A percentile compares a stretch with the other conserved stretches of the same genome.
Evolutionary conservation across 2,888 invertebrate species (phyloP).

Genomic region (Beris morrisii): DNA sequence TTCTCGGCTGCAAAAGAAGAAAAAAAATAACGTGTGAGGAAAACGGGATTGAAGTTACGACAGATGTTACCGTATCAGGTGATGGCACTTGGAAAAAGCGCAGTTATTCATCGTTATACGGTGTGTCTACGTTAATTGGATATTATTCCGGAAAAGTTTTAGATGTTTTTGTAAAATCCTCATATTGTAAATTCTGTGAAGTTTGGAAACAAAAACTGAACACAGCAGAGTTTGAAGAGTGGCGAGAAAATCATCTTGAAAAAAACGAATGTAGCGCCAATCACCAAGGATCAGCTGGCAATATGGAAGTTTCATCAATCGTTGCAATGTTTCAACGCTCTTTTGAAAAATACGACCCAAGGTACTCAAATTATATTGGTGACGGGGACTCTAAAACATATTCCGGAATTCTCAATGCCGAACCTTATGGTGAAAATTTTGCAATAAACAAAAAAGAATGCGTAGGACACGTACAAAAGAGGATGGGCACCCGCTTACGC

Average conservation of each 20-base stretch:
- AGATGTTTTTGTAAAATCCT: constrained; percentile 38
- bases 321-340: constrained; percentile 34
- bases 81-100: constrained; percentile 19
- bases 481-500: too few species aligned
- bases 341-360: constrained; percentile 34
- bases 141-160: constrained; percentile 37
- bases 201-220: constrained; percentile 36
- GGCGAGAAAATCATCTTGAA: constrained; percentile 38
- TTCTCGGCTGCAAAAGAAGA: not conserved
- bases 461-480: too few species aligned
- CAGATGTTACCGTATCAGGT: constrained; percentile 9
- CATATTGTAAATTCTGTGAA: constrained; percentile 38
- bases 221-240: constrained; percentile 39
- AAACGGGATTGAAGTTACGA: constrained; percentile 10
- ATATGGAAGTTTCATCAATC: constrained; percentile 35
- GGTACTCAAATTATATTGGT: constrained; percentile 37
- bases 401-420: too few species aligned
- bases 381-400: constrained; percentile 38
- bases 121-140: constrained; percentile 38
- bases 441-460: too few species aligned
- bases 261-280: constrained; percentile 38
- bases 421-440: too few species aligned
- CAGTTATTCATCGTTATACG: constrained; percentile 33
- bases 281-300: constrained; percentile 40
- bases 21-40: not conserved